Base-by-base conservation (phyloP, 2,113 vertebrate species). In the Halcyon malimbica region DNA sequence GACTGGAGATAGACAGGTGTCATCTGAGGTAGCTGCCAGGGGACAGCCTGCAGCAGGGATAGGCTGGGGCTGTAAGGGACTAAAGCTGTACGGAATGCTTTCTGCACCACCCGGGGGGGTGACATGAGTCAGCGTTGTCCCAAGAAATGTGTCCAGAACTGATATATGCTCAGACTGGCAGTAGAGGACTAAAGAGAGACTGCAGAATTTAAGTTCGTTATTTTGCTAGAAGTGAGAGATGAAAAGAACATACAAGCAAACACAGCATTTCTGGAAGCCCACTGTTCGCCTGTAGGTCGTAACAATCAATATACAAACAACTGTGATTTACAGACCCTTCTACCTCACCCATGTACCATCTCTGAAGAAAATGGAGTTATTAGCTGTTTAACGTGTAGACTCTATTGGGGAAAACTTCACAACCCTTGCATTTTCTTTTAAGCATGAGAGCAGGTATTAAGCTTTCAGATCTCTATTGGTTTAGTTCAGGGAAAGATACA, bases 61-160 rank as follows among this genome's bases (percentile, higher is more conserved):
- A 19, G 39, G 4, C 46, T 78, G 73, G 63, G 31, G 12, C 56
- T 60, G n/a, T 46, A 26, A 56, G 42, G 51, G 33, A 14, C 46
- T 78, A 2, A 7, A 0, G 0, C 31, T 37, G 6, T n/a, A 42
- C 2, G 5, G 42, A 65, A 26, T 56, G 53, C 53, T 31, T 78
- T 90, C 68, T 92, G 62, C 26, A 64, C 53, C 42, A 57, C 4
- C 25, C 33, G 56, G 33, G 44, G 16, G 33, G 78, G 16, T 83
- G 62, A 87, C 77, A 35, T 79, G 77, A 60, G 39, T 89, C 73
- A 92, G 76, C 73, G 21, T 56, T 60, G 80, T 77, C 68, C 62
- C 33, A 35, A 25, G 46, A 89, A 77, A 44, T 63, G 41, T 57
- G 25, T 63, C 51, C 46, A 56, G 89, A 93, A 9, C 25, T 57